phyloP scores from a whole-genome alignment of 2,797 vertebrate genomes.

The Diceros bicornis region DNA sequence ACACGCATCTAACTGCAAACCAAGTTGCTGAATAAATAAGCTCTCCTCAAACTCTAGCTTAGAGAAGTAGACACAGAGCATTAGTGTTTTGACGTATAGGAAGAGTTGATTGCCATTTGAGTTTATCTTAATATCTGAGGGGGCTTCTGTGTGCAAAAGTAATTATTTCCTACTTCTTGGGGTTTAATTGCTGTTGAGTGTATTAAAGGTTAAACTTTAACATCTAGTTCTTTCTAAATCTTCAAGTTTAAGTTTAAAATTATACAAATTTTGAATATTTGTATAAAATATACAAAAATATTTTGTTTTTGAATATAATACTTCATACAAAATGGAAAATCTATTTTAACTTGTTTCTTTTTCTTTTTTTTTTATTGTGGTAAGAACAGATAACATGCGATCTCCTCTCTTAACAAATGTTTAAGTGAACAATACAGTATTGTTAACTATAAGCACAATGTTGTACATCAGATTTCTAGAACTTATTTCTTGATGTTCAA shows the following conservation, averaged over 20 bases:
- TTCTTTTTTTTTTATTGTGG: neutral
- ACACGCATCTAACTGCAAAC: neutral
- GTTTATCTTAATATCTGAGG: slow-evolving; percentile 14
- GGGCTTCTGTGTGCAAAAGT: neutral
- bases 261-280: neutral
- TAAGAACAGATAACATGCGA: neutral
- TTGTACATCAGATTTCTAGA: neutral
- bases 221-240: neutral
- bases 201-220: neutral
- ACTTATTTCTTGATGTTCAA: neutral
- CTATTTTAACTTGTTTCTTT: neutral
- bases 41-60: neutral
- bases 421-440: neutral
- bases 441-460: neutral
- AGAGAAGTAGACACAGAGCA: neutral
- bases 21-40: neutral
- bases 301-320: neutral
- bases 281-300: neutral
- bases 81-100: neutral
- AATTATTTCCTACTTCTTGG: neutral
- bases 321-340: neutral
- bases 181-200: neutral
- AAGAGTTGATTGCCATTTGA: neutral
- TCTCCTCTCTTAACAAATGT: neutral
- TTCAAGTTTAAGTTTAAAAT: slow-evolving; percentile 19